These are phyloP conservation scores for Drosophila fungiperda DNA, from an alignment of 2,888 invertebrate genomes.

Conservation along the genomic window DNA sequence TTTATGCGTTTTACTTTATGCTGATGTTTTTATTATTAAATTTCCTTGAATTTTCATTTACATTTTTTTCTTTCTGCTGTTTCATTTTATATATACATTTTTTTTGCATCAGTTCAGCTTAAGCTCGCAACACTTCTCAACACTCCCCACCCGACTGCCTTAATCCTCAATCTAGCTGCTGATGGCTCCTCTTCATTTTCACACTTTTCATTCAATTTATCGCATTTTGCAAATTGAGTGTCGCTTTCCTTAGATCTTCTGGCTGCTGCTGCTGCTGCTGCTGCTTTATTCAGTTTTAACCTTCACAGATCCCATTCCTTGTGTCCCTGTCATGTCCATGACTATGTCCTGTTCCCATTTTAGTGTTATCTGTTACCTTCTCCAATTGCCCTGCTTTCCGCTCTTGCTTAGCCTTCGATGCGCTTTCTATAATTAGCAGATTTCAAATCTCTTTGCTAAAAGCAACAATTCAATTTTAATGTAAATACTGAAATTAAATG, in stretches of 20 bases:
- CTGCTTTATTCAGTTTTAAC: constrained; percentile 6
- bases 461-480: constrained; percentile 26
- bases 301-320: neutral
- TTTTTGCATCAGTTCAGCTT: constrained; percentile 49
- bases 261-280: neutral
- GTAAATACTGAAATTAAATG: neutral
- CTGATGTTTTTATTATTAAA: constrained; percentile 82
- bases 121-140: constrained; percentile 32
- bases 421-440: constrained; percentile 45
- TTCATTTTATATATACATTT: neutral
- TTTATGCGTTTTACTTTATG: constrained; percentile 81
- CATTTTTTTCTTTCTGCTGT: constrained; percentile 53
- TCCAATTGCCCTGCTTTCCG: neutral
- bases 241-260: constrained; percentile 66
- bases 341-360: constrained; percentile 30
- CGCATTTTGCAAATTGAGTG: constrained; percentile 80
- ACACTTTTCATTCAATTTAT: constrained; percentile 81
- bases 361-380: constrained; percentile 15
- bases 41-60: constrained; percentile 79
- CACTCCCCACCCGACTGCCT: neutral
- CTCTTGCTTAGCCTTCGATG: neutral
- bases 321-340: constrained; percentile 6
- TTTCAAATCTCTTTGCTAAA: constrained; percentile 26
- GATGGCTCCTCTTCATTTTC: constrained; percentile 80
- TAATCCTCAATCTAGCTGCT: constrained; percentile 16